Percentiles rank a stretch among this genome's conserved stretches.
Evolutionary conservation across 2,888 invertebrate species (phyloP).

Genomic region (Nomada ferruginata): DNA sequence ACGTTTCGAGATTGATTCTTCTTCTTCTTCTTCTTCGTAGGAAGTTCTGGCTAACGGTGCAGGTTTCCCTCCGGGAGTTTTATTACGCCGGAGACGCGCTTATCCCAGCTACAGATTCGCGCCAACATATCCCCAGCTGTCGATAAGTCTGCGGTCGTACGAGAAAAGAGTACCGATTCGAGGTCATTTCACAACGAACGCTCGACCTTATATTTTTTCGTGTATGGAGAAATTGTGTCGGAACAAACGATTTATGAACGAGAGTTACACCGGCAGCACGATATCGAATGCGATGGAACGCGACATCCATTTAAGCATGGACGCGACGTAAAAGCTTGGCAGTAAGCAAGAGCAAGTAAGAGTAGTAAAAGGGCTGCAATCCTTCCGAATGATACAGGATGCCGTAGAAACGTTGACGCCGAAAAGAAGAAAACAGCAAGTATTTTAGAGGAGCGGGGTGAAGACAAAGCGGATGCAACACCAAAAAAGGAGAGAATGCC

Average conservation of each 20-base stretch:
- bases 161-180: conserved; percentile 31
- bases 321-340: no score
- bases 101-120: conserved; percentile 67
- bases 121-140: conserved; percentile 61
- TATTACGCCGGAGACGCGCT: conserved; percentile 65
- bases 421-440: conserved; percentile 24
- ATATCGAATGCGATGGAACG: neutral
- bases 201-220: conserved; percentile 1
- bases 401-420: neutral
- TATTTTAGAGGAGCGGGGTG: conserved; percentile 39
- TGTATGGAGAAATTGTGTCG: neutral
- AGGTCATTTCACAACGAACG: conserved; percentile 15
- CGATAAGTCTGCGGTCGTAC: conserved; percentile 60
- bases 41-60: conserved; percentile 61
- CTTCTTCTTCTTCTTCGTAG: conserved; percentile 46
- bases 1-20: conserved; percentile 65
- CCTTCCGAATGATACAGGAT: neutral
- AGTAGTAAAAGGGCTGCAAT: no score
- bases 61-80: conserved; percentile 58
- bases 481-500: conserved; percentile 59
- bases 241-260: neutral
- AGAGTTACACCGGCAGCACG: neutral
- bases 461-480: conserved; percentile 58
- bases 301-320: neutral
- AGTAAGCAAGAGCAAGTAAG: no score